phyloP scores from a whole-genome alignment of 2,888 invertebrate species.

The Melanotus villosus region DNA sequence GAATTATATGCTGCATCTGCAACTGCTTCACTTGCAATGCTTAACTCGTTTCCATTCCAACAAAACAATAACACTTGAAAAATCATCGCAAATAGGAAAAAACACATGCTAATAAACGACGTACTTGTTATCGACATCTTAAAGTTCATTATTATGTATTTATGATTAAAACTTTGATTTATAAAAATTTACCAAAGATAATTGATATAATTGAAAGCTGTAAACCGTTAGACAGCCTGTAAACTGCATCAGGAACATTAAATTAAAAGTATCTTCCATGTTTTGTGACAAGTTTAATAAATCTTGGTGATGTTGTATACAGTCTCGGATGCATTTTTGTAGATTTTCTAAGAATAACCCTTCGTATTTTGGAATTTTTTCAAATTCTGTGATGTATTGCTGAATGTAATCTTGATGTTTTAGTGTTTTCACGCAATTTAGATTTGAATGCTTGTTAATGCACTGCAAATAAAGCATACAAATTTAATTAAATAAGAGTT shows the following conservation, averaged over 20 bases:
- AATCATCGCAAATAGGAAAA: slow-evolving; percentile 49
- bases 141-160: neutral
- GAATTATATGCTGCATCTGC: slow-evolving; percentile 54
- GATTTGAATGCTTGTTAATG: too few relatives aligned
- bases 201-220: slow-evolving; percentile 1
- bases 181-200: slow-evolving; percentile 8
- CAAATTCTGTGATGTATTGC: neutral
- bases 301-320: slow-evolving; percentile 7
- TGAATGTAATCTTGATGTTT: neutral
- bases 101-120: slow-evolving; percentile 48
- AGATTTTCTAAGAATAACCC: neutral
- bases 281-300: neutral
- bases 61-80: slow-evolving; percentile 53
- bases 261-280: slow-evolving; percentile 2
- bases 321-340: neutral
- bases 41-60: slow-evolving; percentile 55
- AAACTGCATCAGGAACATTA: slow-evolving; percentile 12
- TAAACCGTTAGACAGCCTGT: neutral
- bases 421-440: too few relatives aligned
- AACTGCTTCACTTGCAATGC: slow-evolving; percentile 50
- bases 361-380: neutral
- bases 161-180: too few relatives aligned
- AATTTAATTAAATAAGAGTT: too few relatives aligned
- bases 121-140: slow-evolving; percentile 46
- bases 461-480: too few relatives aligned